Evolutionary conservation across 2,113 vertebrate species (phyloP), one percentile per base, ranked within the genome.

Genomic region (Cygnus atratus): DNA sequence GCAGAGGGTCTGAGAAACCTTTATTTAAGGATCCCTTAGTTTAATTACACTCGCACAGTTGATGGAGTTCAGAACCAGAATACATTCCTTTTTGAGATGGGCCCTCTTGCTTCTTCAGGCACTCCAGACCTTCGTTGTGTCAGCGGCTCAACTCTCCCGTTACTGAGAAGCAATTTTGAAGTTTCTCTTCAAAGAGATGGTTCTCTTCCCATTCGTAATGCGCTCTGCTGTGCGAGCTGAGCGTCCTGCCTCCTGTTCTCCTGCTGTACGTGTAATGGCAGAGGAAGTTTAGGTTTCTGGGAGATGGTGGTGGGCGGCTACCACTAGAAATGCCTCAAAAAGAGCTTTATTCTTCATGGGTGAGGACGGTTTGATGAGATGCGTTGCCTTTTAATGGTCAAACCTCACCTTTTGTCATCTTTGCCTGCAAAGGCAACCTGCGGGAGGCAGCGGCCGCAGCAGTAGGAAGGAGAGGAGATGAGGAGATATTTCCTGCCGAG

Each of bases 301-400:
- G 18, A 28, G 74, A 7, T 0, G 28, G 46, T 26, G 17, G 5
- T 44, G 26, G 33, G 50, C n/a, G 5, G 37, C 22, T 31, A 22
- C 13, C 22, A 7, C 13, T 22, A 33, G n/a, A 10, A n/a, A 48
- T 41, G 10, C 50, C 57, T 5, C 44, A 13, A 2, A 31, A 66
- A 31, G 20, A 11, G 9, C 35, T 26, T 7, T 1, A 33, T 2
- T 4, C 28, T 35, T 9, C 50, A 5, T 39, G 9, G 4, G 2
- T 55, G 6, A 19, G 39, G 8, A 2, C 5, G 0, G 61, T 61
- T 22, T 24, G 43, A 16, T 2, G 82, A 16, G 50, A 1, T 6
- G 8, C 0, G 26, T 37, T 9, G 21, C 7, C 29, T 25, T 85
- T 44, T 11, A 17, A 24, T 4, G 48, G 22, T 24, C 11, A 6